phyloP scores from a whole-genome alignment of 92 coral and sea anemone genomes.

The Siderastrea siderea region DNA sequence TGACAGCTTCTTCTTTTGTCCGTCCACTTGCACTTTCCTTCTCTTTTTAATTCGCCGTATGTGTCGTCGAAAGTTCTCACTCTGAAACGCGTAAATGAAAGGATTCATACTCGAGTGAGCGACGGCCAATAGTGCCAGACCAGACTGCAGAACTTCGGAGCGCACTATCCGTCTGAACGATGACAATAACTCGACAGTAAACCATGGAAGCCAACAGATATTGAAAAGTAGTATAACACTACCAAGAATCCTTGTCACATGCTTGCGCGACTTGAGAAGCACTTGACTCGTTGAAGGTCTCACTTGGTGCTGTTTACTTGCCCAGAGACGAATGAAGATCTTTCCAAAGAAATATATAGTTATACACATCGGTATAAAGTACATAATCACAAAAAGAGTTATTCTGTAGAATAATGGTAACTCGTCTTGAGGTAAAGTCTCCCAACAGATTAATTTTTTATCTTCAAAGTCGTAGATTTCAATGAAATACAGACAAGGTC shows the following conservation, averaged over 20 bases:
- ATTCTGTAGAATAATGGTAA: constrained; percentile 58
- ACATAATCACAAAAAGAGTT: constrained; percentile 63
- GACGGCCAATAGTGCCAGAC: constrained; percentile 65
- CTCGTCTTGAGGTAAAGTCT: background rate
- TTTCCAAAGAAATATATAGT: constrained; percentile 20
- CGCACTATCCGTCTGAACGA: no score
- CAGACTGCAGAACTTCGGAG: constrained; percentile 13
- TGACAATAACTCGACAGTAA: no score
- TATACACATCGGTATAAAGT: background rate
- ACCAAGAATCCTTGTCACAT: constrained; percentile 70
- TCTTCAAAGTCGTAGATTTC: no score
- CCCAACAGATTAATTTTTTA: no score
- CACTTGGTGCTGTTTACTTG: constrained; percentile 11
- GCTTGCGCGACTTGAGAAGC: constrained; percentile 67
- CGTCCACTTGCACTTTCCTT: background rate
- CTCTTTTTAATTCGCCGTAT: constrained; percentile 25
- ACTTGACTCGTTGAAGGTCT: constrained; percentile 42
- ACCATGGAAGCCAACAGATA: no score
- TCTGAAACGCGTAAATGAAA: constrained; percentile 74
- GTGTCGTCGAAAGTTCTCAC: constrained; percentile 52
- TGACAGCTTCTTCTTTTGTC: background rate
- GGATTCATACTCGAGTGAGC: constrained; percentile 79
- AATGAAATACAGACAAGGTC: constrained; percentile 27
- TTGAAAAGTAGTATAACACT: constrained; percentile 27
- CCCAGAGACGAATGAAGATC: constrained; percentile 63